Evolutionary conservation across 1,140 invertebrate species (phyloP).

Genomic region (Notospermus geniculatus): DNA sequence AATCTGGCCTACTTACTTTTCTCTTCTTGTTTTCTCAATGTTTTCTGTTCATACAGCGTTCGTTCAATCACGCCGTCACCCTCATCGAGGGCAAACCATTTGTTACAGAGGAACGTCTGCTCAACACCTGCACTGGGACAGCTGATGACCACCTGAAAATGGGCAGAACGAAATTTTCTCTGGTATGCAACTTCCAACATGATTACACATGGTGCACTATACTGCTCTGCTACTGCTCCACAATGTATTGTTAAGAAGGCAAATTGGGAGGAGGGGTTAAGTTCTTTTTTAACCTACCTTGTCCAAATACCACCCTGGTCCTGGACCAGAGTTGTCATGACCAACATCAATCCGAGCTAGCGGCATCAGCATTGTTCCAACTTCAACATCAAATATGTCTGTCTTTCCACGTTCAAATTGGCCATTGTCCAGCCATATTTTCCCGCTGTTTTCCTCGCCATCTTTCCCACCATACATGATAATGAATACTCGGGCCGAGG

Average conservation of each 20-base stretch:
- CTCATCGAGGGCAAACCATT: constrained; percentile 53
- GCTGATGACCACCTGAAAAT: constrained; percentile 38
- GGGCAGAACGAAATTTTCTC: not conserved
- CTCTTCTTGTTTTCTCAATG: constrained; percentile 41
- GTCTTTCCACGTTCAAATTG: constrained; percentile 48
- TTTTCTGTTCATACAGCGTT: constrained; percentile 46
- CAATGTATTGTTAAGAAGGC: not conserved
- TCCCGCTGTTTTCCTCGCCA: constrained; percentile 46
- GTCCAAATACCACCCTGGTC: constrained; percentile 53
- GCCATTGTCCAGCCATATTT: constrained; percentile 50
- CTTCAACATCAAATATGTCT: constrained; percentile 50
- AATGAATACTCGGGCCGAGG: constrained; percentile 50
- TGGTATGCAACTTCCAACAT: not conserved
- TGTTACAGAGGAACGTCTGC: constrained; percentile 51
- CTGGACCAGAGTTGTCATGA: constrained; percentile 51
- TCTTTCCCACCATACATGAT: constrained; percentile 49
- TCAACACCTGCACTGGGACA: constrained; percentile 51
- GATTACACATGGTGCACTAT: not conserved
- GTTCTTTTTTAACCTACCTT: constrained; percentile 21
- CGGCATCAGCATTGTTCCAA: constrained; percentile 48
- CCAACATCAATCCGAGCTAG: constrained; percentile 50
- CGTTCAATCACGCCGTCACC: constrained; percentile 51
- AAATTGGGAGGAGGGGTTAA: not conserved
- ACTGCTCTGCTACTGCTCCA: not conserved
- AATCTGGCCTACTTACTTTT: constrained; percentile 45